Evolutionary conservation across 2,888 invertebrate species (phyloP).

Genomic region (Drosophila anomalata): DNA sequence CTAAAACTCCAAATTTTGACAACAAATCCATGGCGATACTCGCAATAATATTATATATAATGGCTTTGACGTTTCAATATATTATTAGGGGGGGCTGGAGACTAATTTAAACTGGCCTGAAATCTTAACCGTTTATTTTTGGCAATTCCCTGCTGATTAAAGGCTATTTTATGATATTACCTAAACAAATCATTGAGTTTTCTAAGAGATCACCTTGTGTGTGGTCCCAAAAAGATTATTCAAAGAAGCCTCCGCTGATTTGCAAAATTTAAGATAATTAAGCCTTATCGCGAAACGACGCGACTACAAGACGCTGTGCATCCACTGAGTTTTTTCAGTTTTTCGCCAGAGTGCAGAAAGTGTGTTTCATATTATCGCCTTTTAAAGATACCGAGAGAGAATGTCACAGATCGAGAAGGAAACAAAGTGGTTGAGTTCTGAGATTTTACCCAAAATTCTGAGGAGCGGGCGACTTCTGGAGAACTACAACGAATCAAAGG

Average conservation of each 20-base stretch:
- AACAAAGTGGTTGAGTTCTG: conserved; percentile 52
- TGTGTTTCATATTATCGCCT: neutral
- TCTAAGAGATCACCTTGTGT: too few species aligned
- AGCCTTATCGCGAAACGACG: neutral
- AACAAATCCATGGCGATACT: conserved; percentile 3
- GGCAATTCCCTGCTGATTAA: too few species aligned
- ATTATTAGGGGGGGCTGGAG: too few species aligned
- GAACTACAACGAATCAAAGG: conserved; percentile 26
- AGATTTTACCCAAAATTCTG: conserved; percentile 58
- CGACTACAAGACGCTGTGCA: neutral
- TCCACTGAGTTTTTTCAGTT: conserved; percentile 13
- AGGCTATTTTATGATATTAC: too few species aligned
- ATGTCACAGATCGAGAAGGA: conserved; percentile 30
- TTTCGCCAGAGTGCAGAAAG: neutral
- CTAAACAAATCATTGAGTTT: too few species aligned
- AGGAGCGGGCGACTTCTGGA: conserved; percentile 55
- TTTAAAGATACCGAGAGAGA: neutral
- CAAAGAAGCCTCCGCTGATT: neutral
- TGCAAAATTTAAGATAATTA: neutral
- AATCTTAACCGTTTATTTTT: too few species aligned
- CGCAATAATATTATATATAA: too few species aligned
- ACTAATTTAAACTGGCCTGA: too few species aligned
- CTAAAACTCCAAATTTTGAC: conserved; percentile 37
- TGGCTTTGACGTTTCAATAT: too few species aligned
- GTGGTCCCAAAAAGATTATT: neutral